These are phyloP conservation scores for Alsophila aescularia DNA, from an alignment of 2,888 invertebrate genomes.

Conservation along the genomic window DNA sequence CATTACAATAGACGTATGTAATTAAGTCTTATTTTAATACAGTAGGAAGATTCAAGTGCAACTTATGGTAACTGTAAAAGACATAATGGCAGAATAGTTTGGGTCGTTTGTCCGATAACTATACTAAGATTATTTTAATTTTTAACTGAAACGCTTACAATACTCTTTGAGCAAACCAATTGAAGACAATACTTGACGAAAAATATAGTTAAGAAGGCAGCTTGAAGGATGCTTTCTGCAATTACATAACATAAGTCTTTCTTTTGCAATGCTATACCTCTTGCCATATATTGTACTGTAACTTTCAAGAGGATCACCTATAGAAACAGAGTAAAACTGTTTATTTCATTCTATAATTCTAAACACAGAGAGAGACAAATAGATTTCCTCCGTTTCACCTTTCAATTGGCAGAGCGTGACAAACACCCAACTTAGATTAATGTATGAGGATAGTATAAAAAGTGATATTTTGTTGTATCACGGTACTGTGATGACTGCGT, in stretches of 20 bases:
- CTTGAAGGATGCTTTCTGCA: neutral
- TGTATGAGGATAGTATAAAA: constrained; percentile 17
- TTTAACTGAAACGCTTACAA: too few species aligned
- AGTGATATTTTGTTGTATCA: constrained; percentile 35
- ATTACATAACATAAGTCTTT: neutral
- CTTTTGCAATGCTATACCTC: neutral
- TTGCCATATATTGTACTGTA: neutral
- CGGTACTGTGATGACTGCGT: constrained; percentile 48
- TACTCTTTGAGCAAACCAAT: too few species aligned
- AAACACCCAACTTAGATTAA: constrained; percentile 31
- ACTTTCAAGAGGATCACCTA: neutral
- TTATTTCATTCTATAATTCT: neutral
- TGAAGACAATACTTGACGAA: neutral
- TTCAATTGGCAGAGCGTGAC: constrained; percentile 12
- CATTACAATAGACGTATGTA: constrained; percentile 32
- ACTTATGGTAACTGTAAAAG: constrained; percentile 32
- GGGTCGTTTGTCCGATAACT: neutral
- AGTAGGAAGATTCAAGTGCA: constrained; percentile 28
- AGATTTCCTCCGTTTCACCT: neutral
- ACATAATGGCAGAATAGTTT: constrained; percentile 22
- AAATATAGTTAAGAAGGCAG: neutral
- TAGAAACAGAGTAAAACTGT: constrained; percentile 3
- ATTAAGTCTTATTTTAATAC: constrained; percentile 30
- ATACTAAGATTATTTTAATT: neutral
- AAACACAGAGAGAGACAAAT: neutral